Percentiles rank a stretch among this genome's conserved stretches.
Conservation (phyloP, 2,113 vertebrate species). For the Trogon surrucura region DNA sequence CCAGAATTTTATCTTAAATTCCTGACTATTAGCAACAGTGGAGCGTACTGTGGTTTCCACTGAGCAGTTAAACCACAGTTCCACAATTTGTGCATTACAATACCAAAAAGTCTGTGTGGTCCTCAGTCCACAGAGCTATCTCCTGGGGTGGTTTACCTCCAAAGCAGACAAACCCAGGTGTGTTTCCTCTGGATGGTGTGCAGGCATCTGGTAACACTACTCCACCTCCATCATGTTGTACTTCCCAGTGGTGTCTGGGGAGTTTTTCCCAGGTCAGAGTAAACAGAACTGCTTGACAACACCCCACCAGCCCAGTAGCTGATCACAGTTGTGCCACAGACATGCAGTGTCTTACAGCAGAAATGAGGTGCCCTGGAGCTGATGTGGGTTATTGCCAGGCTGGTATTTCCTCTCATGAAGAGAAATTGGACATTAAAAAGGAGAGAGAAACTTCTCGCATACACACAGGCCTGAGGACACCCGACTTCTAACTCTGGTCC, state of each 20-base stretch:
- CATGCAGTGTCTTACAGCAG: fast-evolving
- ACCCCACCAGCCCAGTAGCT: neutral
- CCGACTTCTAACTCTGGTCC: neutral
- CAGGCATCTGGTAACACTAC: neutral
- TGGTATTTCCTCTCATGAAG: neutral
- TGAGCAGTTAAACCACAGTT: neutral
- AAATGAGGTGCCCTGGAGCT: neutral
- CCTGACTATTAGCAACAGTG: neutral
- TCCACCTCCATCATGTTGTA: neutral
- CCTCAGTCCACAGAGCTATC: neutral
- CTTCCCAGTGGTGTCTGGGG: neutral
- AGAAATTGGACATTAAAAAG: neutral
- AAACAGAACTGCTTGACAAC: neutral
- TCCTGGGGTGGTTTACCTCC: neutral
- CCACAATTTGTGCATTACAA: neutral
- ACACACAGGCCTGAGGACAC: neutral
- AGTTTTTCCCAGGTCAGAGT: neutral
- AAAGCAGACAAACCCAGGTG: neutral
- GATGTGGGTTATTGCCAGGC: neutral
- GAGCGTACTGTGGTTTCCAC: neutral
- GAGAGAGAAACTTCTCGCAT: neutral
- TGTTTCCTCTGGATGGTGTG: neutral
- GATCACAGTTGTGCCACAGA: fast-evolving
- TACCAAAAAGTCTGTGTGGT: neutral
- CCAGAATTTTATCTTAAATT: neutral